A percentile compares a stretch with the other conserved stretches of the same genome.
Conservation (phyloP, 2,797 vertebrate genomes). For the Decapterus maruadsi region DNA sequence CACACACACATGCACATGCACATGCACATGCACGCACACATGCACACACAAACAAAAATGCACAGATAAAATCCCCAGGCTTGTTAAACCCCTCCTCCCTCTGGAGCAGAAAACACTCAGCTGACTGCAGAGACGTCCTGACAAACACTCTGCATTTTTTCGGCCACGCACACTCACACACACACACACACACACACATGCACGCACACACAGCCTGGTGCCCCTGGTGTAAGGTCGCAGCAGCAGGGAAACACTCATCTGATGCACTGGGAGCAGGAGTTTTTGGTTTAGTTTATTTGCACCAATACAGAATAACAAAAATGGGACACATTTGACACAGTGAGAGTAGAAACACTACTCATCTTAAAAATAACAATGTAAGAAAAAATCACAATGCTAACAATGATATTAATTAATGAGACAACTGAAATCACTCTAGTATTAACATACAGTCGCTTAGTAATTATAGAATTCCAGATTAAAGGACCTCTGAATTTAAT, state of each 20-base stretch:
- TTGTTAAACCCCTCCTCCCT: slow-evolving; percentile 64
- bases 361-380: too few relatives aligned
- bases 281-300: too few relatives aligned
- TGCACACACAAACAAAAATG: slow-evolving; percentile 49
- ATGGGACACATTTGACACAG: too few relatives aligned
- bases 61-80: slow-evolving; percentile 63
- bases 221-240: not conserved
- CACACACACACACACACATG: not conserved
- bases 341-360: too few relatives aligned
- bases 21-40: slow-evolving; percentile 20
- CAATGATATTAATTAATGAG: too few relatives aligned
- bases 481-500: too few relatives aligned
- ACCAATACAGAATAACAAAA: too few relatives aligned
- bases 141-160: slow-evolving; percentile 28
- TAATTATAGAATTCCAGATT: too few relatives aligned
- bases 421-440: too few relatives aligned
- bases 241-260: not conserved
- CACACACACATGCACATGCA: slow-evolving; percentile 43
- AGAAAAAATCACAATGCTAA: too few relatives aligned
- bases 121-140: slow-evolving; percentile 60
- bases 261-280: not conserved
- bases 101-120: slow-evolving; percentile 62
- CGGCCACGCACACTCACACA: not conserved
- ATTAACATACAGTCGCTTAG: too few relatives aligned
- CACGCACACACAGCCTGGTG: not conserved